Percentiles rank a stretch among this genome's conserved stretches.
Conservation (phyloP, 2,888 invertebrate species). For the Agrochola circellaris region DNA sequence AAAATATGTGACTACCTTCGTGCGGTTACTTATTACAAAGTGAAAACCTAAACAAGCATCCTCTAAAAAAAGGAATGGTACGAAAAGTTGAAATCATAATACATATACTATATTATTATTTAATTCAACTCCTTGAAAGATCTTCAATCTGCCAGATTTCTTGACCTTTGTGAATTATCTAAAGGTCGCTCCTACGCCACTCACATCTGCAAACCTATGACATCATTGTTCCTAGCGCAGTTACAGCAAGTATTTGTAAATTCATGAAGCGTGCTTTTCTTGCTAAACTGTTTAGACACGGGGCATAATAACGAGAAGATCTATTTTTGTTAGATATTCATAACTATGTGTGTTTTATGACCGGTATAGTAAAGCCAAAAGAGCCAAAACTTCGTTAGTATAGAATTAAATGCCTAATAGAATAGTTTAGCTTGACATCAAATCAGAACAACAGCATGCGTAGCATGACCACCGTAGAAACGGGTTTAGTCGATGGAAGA, state of each 20-base stretch:
- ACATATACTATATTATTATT: neutral
- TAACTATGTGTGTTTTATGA: neutral
- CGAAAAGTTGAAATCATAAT: neutral
- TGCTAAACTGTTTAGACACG: conserved; percentile 11
- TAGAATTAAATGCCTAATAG: neutral
- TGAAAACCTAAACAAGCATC: neutral
- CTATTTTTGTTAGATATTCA: conserved; percentile 17
- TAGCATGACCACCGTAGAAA: too few species aligned
- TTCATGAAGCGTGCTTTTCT: conserved; percentile 31
- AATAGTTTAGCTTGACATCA: neutral
- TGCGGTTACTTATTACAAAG: neutral
- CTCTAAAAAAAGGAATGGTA: neutral
- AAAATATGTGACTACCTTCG: too few species aligned
- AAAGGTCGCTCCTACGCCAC: neutral
- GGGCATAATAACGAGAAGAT: neutral
- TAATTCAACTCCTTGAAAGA: neutral
- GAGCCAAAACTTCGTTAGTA: neutral
- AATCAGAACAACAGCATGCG: neutral
- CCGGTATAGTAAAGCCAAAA: neutral
- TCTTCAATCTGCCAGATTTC: neutral
- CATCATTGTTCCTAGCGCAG: conserved; percentile 36
- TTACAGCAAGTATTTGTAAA: conserved; percentile 33
- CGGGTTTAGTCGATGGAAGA: too few species aligned
- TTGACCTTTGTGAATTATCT: conserved; percentile 10
- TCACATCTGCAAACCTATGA: conserved; percentile 32